Percentiles rank a stretch among this genome's conserved stretches.
Conservation (phyloP, 2,888 invertebrate species). For the Odontothrips loti region DNA sequence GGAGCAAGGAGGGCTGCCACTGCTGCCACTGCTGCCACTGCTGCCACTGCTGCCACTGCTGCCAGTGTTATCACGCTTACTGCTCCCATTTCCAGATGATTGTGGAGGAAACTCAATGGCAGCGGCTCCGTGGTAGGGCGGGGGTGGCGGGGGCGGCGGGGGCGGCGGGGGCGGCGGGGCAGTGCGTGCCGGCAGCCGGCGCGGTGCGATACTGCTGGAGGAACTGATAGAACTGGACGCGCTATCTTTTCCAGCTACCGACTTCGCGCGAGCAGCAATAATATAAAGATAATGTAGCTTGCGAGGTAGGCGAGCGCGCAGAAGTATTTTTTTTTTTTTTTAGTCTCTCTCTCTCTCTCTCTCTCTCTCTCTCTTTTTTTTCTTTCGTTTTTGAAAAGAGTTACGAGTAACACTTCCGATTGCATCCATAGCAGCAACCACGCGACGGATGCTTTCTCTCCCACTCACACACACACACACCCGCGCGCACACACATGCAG, state of each 20-base stretch:
- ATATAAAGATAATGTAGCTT: no score
- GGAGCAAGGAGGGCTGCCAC: slow-evolving; percentile 7
- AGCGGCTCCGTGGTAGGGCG: background rate
- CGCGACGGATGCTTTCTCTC: background rate
- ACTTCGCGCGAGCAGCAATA: no score
- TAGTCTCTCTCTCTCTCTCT: no score
- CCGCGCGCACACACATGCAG: background rate
- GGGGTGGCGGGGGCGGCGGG: background rate
- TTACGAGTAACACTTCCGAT: slow-evolving; percentile 24
- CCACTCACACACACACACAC: background rate
- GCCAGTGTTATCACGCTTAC: background rate
- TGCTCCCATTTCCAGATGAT: background rate
- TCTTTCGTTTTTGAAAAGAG: no score
- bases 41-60: background rate
- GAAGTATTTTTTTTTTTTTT: no score
- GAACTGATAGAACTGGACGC: background rate
- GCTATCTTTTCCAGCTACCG: background rate
- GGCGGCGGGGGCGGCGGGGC: background rate
- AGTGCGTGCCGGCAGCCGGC: background rate
- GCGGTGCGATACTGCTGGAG: background rate
- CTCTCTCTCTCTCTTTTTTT: no score
- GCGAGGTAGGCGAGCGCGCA: no score
- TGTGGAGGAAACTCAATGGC: background rate
- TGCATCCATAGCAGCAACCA: background rate
- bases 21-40: background rate